Evolutionary conservation across 1,140 invertebrate species (phyloP).

Genomic region (Diabrotica undecimpunctata): DNA sequence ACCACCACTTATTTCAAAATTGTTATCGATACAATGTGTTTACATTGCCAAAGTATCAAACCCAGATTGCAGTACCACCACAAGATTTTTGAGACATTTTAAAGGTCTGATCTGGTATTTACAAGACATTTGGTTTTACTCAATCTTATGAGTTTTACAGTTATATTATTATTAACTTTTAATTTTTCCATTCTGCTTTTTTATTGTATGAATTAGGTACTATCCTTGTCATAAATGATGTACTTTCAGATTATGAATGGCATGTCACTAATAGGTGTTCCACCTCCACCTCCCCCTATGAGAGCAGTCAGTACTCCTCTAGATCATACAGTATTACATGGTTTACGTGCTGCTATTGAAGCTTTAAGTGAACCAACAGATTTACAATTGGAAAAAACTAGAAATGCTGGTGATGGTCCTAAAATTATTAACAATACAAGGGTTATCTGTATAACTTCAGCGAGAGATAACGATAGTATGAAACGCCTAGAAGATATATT

Average conservation of each 20-base stretch:
- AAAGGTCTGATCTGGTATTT: too few species aligned
- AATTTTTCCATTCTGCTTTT: too few species aligned
- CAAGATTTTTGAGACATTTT: too few species aligned
- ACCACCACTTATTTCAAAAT: too few species aligned
- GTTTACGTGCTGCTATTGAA: conserved; percentile 82
- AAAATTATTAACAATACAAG: conserved; percentile 62
- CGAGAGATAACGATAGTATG: conserved; percentile 78
- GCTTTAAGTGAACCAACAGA: conserved; percentile 78
- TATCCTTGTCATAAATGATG: background rate
- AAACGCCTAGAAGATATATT: conserved; percentile 83
- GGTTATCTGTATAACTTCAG: conserved; percentile 85
- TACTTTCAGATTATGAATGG: conserved; percentile 61
- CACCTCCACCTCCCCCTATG: conserved; percentile 46
- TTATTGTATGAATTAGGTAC: too few species aligned
- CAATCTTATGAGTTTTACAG: too few species aligned
- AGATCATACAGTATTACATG: conserved; percentile 76
- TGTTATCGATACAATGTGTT: too few species aligned
- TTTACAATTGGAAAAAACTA: conserved; percentile 52
- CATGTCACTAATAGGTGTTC: conserved; percentile 68
- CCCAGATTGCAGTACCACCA: too few species aligned
- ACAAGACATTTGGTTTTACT: too few species aligned
- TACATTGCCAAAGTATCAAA: too few species aligned
- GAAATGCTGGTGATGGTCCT: conserved; percentile 21
- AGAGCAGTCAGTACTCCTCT: conserved; percentile 51
- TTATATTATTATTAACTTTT: too few species aligned